Conservation (phyloP, 2,888 invertebrate species). For the Pollenia angustigena region DNA sequence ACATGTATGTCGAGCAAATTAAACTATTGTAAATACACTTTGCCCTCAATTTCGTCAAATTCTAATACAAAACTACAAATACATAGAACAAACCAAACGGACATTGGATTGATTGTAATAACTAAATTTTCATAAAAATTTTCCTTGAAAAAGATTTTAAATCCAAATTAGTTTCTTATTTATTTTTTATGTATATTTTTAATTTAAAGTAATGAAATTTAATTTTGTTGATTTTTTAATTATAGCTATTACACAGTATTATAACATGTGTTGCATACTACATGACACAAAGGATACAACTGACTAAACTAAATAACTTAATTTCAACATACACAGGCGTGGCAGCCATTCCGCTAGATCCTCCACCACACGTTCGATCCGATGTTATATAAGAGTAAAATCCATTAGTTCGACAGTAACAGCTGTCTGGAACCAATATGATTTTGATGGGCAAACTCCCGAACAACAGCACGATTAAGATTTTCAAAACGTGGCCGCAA, state of each 20-base stretch:
- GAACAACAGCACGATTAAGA: conserved; percentile 46
- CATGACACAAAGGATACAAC: conserved; percentile 46
- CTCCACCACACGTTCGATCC: conserved; percentile 48
- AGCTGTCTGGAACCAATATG: conserved; percentile 77
- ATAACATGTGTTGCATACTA: conserved; percentile 50
- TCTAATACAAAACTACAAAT: too few species aligned
- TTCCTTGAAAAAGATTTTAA: too few species aligned
- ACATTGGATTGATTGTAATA: too few species aligned
- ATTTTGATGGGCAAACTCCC: conserved; percentile 72
- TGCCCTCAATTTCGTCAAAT: too few species aligned
- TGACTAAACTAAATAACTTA: conserved; percentile 41
- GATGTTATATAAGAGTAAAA: conserved; percentile 34
- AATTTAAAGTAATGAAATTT: not conserved
- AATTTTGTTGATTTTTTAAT: conserved; percentile 6
- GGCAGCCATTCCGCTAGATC: conserved; percentile 54
- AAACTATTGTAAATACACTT: too few species aligned
- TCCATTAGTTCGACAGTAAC: conserved; percentile 71
- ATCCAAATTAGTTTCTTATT: too few species aligned
- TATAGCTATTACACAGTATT: conserved; percentile 55
- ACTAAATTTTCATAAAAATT: too few species aligned
- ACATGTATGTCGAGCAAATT: too few species aligned
- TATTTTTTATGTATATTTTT: too few species aligned
- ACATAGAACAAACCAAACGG: too few species aligned
- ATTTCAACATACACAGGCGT: conserved; percentile 50
- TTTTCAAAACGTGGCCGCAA: conserved; percentile 63